phyloP scores from a whole-genome alignment of 2,888 invertebrate genomes.

The Fragum fragum region DNA sequence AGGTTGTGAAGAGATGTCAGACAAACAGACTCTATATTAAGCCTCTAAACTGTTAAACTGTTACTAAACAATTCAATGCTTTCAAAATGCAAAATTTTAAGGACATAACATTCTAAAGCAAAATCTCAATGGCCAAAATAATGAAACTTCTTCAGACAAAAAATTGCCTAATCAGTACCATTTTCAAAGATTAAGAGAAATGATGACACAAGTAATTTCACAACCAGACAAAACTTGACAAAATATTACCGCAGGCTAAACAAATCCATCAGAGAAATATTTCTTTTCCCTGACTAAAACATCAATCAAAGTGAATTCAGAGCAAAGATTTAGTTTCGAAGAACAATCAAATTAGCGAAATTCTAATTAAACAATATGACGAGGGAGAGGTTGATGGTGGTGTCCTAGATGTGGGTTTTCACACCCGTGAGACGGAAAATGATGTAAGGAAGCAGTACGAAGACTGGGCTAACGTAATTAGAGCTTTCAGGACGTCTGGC shows the following conservation, averaged over 20 bases:
- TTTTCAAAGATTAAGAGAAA: constrained; percentile 17
- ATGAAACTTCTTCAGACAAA: neutral
- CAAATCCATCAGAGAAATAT: constrained; percentile 9
- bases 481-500: neutral
- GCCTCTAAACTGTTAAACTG: too few species aligned
- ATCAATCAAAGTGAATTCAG: constrained; percentile 7
- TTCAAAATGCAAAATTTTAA: too few species aligned
- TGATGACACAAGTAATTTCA: constrained; percentile 20
- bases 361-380: constrained; percentile 16
- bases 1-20: too few species aligned
- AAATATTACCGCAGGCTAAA: constrained; percentile 20
- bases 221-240: constrained; percentile 20
- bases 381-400: constrained; percentile 7
- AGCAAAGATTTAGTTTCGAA: neutral
- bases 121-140: too few species aligned
- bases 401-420: constrained; percentile 16
- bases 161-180: neutral
- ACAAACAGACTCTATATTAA: too few species aligned
- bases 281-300: constrained; percentile 14
- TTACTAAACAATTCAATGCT: too few species aligned
- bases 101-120: too few species aligned
- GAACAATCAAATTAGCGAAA: constrained; percentile 22
- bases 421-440: constrained; percentile 1
- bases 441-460: constrained; percentile 4
- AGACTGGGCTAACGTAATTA: constrained; percentile 2